Base-by-base conservation (phyloP, 2,797 vertebrate genomes). In the Platyrinchus mystaceus region DNA sequence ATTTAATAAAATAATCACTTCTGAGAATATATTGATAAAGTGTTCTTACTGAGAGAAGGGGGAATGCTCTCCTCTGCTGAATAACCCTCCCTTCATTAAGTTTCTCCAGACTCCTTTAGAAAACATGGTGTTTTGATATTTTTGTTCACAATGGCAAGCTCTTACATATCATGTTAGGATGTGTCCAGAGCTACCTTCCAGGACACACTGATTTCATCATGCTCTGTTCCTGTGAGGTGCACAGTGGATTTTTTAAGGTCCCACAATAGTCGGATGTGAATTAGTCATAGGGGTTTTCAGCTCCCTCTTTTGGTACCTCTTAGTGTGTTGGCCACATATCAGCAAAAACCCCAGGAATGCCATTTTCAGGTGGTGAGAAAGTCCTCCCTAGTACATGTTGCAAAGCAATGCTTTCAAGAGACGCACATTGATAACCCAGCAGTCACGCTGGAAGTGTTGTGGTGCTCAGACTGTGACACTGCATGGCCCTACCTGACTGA, bases 201-300 rank as follows among this genome's bases (percentile, higher is more conserved):
- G 36, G n/a, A 70, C 58, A 82, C 30, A 18, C 4, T 1, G 6
- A 55, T 69, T 78, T 63, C 53, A 41, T 34, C 58, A 27, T 3
- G 1, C 43, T 87, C 44, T 66, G 37, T 62, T 68, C 37, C 15
- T n/a, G 1, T 3, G 10, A 49, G 23, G 32, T 10, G 46, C 1
- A 1, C 9, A 34, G 68, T 1, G 23, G 59, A 44, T 74, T 26
- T 43, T 52, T 4, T 7, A 28, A 73, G 4, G n/a, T 74, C 24
- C n/a, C 37, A 34, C 34, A 20, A 12, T 0, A 28, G 28, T 3
- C 5, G 0, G 19, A 71, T n/a, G 23, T 2, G 1, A 22, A 56
- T 43, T 66, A 4, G 21, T 41, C 37, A 6, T 1, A 17, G 56
- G 5, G 34, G 19, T 56, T 90, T 90, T 68, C 85, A 85, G 21